Conservation (phyloP, 2,113 vertebrate genomes). For the Aix galericulata region DNA sequence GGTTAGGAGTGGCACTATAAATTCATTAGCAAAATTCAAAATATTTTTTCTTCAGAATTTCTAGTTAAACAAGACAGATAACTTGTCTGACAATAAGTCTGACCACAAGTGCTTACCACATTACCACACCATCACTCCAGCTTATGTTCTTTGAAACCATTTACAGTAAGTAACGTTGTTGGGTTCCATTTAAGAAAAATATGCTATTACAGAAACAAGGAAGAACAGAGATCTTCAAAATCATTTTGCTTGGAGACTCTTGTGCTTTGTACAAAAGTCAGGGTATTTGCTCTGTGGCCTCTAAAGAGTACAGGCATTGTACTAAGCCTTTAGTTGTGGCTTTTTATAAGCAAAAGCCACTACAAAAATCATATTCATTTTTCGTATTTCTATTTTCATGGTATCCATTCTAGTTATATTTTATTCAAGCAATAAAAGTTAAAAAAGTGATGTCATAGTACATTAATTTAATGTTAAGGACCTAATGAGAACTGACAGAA, state of each 20-base stretch:
- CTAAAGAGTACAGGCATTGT: background rate
- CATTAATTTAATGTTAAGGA: conserved; percentile 28
- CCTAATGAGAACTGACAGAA: conserved; percentile 37
- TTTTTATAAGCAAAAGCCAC: background rate
- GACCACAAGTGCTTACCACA: background rate
- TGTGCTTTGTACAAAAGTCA: background rate
- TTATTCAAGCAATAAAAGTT: conserved; percentile 27
- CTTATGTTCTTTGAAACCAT: background rate
- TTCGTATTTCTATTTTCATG: conserved; percentile 36
- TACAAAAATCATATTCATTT: background rate
- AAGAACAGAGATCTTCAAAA: background rate
- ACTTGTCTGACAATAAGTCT: background rate
- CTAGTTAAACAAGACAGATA: background rate
- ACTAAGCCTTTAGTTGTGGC: background rate
- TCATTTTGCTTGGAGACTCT: background rate
- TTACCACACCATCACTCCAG: background rate
- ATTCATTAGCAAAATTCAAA: background rate
- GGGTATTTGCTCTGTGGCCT: background rate
- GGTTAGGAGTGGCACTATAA: background rate
- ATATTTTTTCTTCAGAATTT: background rate
- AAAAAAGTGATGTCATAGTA: conserved; percentile 20
- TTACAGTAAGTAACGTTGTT: background rate
- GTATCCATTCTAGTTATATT: background rate
- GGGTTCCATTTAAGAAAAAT: background rate
- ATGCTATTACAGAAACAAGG: background rate